These are phyloP conservation scores for Enteromius thamalakanensis DNA, from an alignment of 2,797 vertebrate genomes.

Conservation along the genomic window DNA sequence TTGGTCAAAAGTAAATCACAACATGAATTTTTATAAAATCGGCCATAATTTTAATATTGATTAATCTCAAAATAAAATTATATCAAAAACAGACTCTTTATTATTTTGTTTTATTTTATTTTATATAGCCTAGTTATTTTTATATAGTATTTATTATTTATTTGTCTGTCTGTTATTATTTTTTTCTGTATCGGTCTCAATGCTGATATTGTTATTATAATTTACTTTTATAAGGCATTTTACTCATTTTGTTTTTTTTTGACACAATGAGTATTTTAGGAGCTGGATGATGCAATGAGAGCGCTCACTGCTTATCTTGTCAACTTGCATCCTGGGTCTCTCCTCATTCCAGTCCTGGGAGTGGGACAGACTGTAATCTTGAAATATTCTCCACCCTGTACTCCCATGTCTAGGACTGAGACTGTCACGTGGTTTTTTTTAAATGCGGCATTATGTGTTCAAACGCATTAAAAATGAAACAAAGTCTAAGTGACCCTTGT, in stretches of 20 bases:
- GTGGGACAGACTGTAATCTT: background rate
- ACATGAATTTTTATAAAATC: background rate
- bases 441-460: background rate
- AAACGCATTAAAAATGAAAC: background rate
- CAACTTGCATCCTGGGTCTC: background rate
- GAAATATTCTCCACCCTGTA: background rate
- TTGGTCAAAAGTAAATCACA: too few species aligned
- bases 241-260: background rate
- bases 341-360: background rate
- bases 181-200: background rate
- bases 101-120: too few species aligned
- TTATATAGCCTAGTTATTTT: too few species aligned
- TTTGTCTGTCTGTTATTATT: too few species aligned
- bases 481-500: background rate
- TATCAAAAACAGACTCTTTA: too few species aligned
- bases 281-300: background rate
- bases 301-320: background rate
- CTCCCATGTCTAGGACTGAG: background rate
- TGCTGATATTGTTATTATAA: background rate
- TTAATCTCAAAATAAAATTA: background rate
- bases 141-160: too few species aligned
- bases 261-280: background rate
- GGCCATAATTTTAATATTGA: background rate
- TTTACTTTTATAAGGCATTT: background rate
- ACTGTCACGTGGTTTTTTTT: background rate